A percentile compares a stretch with the other conserved stretches of the same genome.
Evolutionary conservation across 2,113 vertebrate species (phyloP).

Genomic region (Cacatua alba): DNA sequence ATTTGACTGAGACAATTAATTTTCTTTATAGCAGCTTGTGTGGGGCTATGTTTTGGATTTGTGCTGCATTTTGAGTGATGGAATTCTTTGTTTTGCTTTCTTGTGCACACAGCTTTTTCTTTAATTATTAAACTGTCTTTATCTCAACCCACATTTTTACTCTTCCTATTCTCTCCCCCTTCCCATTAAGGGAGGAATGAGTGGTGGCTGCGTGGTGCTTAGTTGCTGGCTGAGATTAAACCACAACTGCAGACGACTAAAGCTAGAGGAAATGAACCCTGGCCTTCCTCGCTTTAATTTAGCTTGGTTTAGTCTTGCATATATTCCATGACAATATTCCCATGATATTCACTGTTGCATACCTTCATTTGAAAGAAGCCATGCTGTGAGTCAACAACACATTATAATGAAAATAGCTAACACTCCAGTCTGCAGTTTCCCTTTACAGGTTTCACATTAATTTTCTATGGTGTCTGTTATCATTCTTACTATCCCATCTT

Average conservation of each 20-base stretch:
- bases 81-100: neutral
- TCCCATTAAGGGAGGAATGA: neutral
- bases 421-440: neutral
- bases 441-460: neutral
- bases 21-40: neutral
- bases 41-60: neutral
- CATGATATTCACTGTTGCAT: neutral
- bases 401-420: neutral
- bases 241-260: neutral
- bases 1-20: neutral
- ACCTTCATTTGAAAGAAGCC: neutral
- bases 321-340: neutral
- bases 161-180: neutral
- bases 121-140: neutral
- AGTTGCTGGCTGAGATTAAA: neutral
- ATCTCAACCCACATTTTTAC: neutral
- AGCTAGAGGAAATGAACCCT: neutral
- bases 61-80: neutral
- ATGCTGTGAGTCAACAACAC: neutral
- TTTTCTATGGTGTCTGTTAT: neutral
- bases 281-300: neutral
- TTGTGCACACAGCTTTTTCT: neutral
- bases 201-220: rapidly evolving
- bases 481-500: neutral
- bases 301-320: neutral